A percentile compares a stretch with the other conserved stretches of the same genome.
Evolutionary conservation across 2,888 invertebrate species (phyloP).

Genomic region (Mylabris sibirica): DNA sequence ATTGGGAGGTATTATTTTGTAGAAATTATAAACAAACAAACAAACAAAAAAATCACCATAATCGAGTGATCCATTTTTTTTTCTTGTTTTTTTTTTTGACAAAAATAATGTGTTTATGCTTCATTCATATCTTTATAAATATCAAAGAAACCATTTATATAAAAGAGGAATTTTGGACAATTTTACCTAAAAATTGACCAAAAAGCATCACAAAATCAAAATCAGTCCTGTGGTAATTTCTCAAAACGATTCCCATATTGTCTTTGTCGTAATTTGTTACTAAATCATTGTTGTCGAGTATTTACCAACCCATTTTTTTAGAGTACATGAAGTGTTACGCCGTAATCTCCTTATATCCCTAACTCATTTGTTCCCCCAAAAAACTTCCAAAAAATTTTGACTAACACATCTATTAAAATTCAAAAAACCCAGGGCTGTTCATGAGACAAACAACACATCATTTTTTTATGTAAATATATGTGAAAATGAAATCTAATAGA

Average conservation of each 20-base stretch:
- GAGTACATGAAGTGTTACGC: slow-evolving; percentile 60
- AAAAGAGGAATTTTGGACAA: slow-evolving; percentile 20
- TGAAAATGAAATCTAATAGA: too few relatives aligned
- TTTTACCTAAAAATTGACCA: slow-evolving; percentile 18
- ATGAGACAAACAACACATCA: slow-evolving; percentile 29
- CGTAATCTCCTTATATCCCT: slow-evolving; percentile 49
- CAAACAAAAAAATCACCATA: slow-evolving; percentile 19
- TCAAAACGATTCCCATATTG: slow-evolving; percentile 31
- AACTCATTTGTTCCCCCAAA: too few relatives aligned
- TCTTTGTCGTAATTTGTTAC: slow-evolving; percentile 38
- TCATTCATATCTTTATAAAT: slow-evolving; percentile 36
- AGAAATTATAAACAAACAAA: too few relatives aligned
- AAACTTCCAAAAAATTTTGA: too few relatives aligned
- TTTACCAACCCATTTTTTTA: neutral
- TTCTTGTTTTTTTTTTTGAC: neutral
- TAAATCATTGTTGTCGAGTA: slow-evolving; percentile 34
- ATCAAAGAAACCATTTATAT: slow-evolving; percentile 15
- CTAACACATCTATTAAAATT: slow-evolving; percentile 26
- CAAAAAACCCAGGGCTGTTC: slow-evolving; percentile 47
- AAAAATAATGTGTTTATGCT: slow-evolving; percentile 45
- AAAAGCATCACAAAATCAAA: slow-evolving; percentile 39
- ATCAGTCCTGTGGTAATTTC: slow-evolving; percentile 46
- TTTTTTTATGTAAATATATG: slow-evolving; percentile 24
- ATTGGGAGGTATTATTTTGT: slow-evolving; percentile 90
- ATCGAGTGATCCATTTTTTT: slow-evolving; percentile 22